A percentile compares a stretch with the other conserved stretches of the same genome.
phyloP scores from a whole-genome alignment of 2,888 invertebrate genomes.

The Nezara viridula region DNA sequence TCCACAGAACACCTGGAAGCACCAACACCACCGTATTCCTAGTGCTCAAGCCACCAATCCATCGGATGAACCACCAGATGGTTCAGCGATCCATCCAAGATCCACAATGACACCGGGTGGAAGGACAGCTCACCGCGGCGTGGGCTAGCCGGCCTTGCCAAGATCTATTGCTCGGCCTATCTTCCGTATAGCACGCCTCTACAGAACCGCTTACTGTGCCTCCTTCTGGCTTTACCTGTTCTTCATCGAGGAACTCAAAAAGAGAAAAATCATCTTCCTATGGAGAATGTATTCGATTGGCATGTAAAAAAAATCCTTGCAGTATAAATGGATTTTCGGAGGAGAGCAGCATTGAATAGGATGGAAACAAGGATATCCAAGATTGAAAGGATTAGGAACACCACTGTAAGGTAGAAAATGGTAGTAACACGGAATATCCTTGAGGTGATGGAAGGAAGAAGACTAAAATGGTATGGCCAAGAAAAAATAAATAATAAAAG shows the following conservation, averaged over 20 bases:
- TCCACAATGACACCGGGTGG: slow-evolving; percentile 20
- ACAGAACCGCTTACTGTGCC: not conserved
- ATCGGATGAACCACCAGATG: not conserved
- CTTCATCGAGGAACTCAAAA: not conserved
- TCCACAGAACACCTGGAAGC: not conserved
- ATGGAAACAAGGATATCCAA: too few relatives aligned
- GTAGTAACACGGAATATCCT: too few relatives aligned
- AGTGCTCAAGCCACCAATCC: not conserved
- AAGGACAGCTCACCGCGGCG: slow-evolving; percentile 1
- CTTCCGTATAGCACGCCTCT: slow-evolving; percentile 28
- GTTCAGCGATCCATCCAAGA: not conserved
- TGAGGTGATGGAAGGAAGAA: too few relatives aligned
- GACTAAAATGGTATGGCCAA: too few relatives aligned
- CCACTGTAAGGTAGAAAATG: too few relatives aligned
- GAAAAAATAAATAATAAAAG: too few relatives aligned
- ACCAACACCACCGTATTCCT: not conserved
- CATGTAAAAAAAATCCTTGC: too few relatives aligned
- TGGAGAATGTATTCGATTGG: too few relatives aligned
- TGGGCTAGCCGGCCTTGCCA: not conserved
- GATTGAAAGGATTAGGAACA: too few relatives aligned
- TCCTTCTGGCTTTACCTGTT: not conserved
- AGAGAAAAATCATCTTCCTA: too few relatives aligned
- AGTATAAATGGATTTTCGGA: too few relatives aligned
- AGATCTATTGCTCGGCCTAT: not conserved
- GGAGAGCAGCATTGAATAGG: too few relatives aligned